phyloP scores from a whole-genome alignment of 2,113 vertebrate species.

The Silurus asotus region DNA sequence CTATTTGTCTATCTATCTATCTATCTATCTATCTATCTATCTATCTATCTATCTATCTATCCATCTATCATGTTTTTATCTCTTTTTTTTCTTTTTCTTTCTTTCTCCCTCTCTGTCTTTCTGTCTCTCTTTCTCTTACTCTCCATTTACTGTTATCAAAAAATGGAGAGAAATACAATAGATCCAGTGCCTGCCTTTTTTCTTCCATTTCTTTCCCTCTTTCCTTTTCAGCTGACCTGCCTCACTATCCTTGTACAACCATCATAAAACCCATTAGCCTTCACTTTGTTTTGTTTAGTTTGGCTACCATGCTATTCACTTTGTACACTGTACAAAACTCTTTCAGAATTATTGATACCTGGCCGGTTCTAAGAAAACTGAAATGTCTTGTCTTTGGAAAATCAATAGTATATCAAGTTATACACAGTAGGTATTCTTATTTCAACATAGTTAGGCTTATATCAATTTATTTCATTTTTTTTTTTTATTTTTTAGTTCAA shows the following conservation, averaged over 20 bases:
- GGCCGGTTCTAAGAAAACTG: background rate
- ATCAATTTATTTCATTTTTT: background rate
- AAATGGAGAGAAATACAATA: background rate
- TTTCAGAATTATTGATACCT: background rate
- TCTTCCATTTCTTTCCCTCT: background rate
- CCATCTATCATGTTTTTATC: background rate
- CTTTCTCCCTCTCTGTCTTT: slow-evolving; percentile 29
- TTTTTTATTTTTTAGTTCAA: background rate
- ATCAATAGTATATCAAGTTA: background rate
- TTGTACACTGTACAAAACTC: background rate
- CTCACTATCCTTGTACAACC: slow-evolving; percentile 2
- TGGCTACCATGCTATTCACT: slow-evolving; percentile 4
- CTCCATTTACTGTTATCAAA: slow-evolving; percentile 22
- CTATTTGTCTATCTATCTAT: slow-evolving; percentile 35
- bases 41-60: slow-evolving; percentile 31
- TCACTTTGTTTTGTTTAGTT: slow-evolving; percentile 15
- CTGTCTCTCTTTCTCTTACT: slow-evolving; percentile 25
- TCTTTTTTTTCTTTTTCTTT: slow-evolving; percentile 35
- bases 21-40: background rate
- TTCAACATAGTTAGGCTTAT: background rate
- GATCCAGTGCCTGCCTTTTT: background rate
- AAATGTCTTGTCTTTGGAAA: background rate
- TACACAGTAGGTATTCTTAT: background rate
- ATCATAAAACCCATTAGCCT: slow-evolving; percentile 23
- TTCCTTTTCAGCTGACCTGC: background rate